Evolutionary conservation across 1,140 invertebrate species (phyloP).

Genomic region (Pseudomyrmex gracilis): DNA sequence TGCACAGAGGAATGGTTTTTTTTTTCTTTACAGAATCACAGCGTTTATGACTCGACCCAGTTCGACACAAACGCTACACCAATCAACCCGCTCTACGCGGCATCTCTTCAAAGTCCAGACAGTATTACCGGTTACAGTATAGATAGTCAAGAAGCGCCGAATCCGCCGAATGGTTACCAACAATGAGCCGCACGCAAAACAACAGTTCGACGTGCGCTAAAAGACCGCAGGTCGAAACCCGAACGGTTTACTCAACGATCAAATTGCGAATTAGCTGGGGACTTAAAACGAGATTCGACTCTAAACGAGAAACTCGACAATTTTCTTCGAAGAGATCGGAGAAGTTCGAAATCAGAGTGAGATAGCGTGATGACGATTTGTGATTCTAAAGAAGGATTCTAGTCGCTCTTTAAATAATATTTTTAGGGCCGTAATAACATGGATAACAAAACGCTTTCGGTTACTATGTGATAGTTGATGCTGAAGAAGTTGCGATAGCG

Average conservation of each 20-base stretch:
- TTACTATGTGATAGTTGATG: conserved; percentile 62
- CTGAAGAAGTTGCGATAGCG: conserved; percentile 27
- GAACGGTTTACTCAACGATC: conserved; percentile 51
- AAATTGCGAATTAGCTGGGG: conserved; percentile 30
- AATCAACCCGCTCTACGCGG: conserved; percentile 90
- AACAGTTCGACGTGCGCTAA: conserved; percentile 17
- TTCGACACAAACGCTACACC: conserved; percentile 89
- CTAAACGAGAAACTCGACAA: conserved; percentile 24
- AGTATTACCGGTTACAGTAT: conserved; percentile 89
- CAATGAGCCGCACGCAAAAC: conserved; percentile 74
- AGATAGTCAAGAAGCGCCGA: conserved; percentile 84
- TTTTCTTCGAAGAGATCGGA: not conserved
- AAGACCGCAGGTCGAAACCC: not conserved
- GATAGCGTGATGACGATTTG: not conserved
- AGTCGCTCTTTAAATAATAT: conserved; percentile 64
- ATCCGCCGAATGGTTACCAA: conserved; percentile 82
- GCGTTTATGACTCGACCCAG: conserved; percentile 92
- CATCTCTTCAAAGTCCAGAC: conserved; percentile 91
- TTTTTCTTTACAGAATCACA: conserved; percentile 89
- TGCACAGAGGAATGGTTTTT: conserved; percentile 78
- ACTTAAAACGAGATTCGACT: conserved; percentile 30
- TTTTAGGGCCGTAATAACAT: conserved; percentile 49
- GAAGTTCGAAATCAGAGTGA: conserved; percentile 10
- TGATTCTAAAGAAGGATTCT: conserved; percentile 62
- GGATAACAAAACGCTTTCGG: conserved; percentile 43